phyloP scores from a whole-genome alignment of 2,797 vertebrate genomes.

The Telmatherina bonti region DNA sequence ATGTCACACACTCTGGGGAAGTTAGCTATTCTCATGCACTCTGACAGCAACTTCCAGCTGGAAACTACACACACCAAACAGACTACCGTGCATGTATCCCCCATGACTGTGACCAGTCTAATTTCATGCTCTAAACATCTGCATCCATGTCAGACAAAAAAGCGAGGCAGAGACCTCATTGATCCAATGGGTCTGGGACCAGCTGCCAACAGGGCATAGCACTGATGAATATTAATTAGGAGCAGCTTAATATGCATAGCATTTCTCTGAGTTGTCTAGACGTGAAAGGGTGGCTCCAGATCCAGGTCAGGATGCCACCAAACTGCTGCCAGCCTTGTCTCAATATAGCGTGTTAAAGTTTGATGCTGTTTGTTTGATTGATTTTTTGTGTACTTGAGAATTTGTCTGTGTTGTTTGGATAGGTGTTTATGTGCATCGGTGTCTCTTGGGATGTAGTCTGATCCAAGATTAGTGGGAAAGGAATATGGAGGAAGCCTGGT shows the following conservation, averaged over 20 bases:
- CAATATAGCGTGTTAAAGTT: constrained; percentile 36
- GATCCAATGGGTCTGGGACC: constrained; percentile 74
- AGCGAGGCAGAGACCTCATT: constrained; percentile 66
- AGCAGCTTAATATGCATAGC: constrained; percentile 74
- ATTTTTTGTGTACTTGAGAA: constrained; percentile 20
- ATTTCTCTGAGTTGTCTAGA: constrained; percentile 66
- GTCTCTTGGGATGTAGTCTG: constrained; percentile 70
- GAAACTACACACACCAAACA: constrained; percentile 36
- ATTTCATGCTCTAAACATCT: constrained; percentile 84
- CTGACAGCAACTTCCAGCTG: constrained; percentile 23
- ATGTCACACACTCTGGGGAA: constrained; percentile 45
- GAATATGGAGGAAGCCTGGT: constrained; percentile 52
- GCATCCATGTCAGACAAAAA: constrained; percentile 80
- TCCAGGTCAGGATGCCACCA: constrained; percentile 67
- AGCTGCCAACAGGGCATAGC: constrained; percentile 73
- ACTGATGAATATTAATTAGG: constrained; percentile 79
- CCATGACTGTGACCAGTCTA: constrained; percentile 76
- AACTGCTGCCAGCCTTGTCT: constrained; percentile 59
- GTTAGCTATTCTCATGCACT: constrained; percentile 42
- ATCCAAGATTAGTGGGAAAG: constrained; percentile 79
- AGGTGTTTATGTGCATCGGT: constrained; percentile 43
- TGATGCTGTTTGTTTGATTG: constrained; percentile 47
- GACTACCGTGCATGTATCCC: constrained; percentile 52
- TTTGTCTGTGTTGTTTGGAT: constrained; percentile 28
- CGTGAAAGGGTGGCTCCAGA: constrained; percentile 65